phyloP scores from a whole-genome alignment of 2,113 vertebrate species.

The Myotis yumanensis region DNA sequence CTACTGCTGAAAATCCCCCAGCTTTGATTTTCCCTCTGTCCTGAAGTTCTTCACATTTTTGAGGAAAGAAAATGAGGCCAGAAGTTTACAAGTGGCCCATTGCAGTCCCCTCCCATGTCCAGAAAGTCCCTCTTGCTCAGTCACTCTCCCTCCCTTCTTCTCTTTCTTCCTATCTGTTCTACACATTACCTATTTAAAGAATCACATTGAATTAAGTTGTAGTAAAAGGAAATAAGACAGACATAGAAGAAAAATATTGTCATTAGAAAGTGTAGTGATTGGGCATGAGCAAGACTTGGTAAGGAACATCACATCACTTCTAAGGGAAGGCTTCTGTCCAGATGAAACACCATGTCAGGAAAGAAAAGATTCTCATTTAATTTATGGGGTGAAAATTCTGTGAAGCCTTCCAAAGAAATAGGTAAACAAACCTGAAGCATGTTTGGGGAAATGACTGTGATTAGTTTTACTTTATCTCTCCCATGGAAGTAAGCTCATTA shows the following conservation, averaged over 20 bases:
- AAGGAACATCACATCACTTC: not conserved
- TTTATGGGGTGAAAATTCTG: not conserved
- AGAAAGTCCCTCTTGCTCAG: not conserved
- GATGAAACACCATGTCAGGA: not conserved
- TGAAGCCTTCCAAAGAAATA: constrained; percentile 48
- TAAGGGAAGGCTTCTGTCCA: not conserved
- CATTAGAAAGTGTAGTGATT: not conserved
- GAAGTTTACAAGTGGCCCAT: not conserved
- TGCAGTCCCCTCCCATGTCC: not conserved
- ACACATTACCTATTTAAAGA: constrained; percentile 8
- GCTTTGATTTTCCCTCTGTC: not conserved
- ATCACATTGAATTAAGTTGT: not conserved
- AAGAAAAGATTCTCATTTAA: constrained; percentile 4
- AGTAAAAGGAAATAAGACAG: constrained; percentile 7
- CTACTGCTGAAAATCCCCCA: not conserved
- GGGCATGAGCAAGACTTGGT: not conserved
- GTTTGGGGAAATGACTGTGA: not conserved
- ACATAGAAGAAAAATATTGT: not conserved
- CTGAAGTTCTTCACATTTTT: not conserved
- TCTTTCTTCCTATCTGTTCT: not conserved
- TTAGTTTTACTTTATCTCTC: constrained; percentile 34
- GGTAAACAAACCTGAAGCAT: not conserved
- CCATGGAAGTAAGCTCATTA: constrained; percentile 70
- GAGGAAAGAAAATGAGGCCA: not conserved
- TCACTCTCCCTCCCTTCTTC: not conserved